A percentile compares a stretch with the other conserved stretches of the same genome.
phyloP scores from a whole-genome alignment of 2,888 invertebrate species.

The Hedychridium roseum region DNA sequence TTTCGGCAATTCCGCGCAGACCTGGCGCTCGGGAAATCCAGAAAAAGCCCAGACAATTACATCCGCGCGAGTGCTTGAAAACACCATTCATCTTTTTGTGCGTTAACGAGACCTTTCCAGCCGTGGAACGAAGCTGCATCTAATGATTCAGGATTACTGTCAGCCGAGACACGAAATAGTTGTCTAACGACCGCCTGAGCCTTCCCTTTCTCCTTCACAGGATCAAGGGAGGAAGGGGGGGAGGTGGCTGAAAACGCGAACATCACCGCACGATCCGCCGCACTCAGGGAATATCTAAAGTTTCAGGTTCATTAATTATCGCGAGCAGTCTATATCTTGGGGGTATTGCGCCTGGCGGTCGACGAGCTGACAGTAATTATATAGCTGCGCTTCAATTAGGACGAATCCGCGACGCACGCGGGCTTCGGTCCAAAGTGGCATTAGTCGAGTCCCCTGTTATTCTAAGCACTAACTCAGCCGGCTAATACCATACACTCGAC shows the following conservation, averaged over 20 bases:
- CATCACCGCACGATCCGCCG: conserved; percentile 8
- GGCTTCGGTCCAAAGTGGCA: neutral
- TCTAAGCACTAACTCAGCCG: no score
- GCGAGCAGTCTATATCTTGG: conserved; percentile 1
- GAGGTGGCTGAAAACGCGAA: no score
- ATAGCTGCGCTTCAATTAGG: conserved; percentile 10
- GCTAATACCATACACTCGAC: no score
- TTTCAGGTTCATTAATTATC: conserved; percentile 25
- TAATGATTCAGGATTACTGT: conserved; percentile 32
- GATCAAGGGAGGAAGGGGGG: no score
- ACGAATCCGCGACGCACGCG: neutral
- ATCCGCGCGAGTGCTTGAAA: no score
- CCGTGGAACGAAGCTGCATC: no score
- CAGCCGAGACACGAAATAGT: conserved; percentile 20
- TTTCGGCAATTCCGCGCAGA: no score
- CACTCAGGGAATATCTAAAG: conserved; percentile 15
- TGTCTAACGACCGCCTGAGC: conserved; percentile 22
- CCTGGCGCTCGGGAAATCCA: no score
- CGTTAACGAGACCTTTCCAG: no score
- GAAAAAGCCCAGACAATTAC: no score
- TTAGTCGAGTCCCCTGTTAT: no score
- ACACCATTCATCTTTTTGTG: no score
- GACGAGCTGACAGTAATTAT: conserved; percentile 15
- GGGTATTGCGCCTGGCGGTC: neutral
- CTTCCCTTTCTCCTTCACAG: conserved; percentile 5